These are phyloP conservation scores for Grammomys dolichurus DNA, from an alignment of 2,113 vertebrate genomes.

Conservation along the genomic window DNA sequence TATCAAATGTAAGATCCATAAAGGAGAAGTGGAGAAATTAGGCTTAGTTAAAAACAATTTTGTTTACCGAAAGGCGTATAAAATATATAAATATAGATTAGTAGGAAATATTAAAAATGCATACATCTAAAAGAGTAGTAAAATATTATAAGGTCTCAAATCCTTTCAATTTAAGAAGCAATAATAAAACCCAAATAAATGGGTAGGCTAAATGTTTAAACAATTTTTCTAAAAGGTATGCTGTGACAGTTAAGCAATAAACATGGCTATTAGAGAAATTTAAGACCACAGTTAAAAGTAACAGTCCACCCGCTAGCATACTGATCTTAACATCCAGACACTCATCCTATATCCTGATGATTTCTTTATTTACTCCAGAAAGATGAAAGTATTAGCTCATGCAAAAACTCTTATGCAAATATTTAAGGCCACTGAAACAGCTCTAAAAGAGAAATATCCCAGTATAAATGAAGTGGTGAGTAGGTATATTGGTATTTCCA, in stretches of 20 bases:
- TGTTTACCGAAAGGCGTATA: not conserved
- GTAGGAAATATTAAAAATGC: conserved; percentile 7
- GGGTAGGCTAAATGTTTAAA: not conserved
- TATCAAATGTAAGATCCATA: not conserved
- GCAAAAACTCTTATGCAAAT: not conserved
- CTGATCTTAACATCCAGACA: not conserved
- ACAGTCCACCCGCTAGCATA: not conserved
- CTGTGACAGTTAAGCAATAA: not conserved
- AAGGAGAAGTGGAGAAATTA: not conserved
- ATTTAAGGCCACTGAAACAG: not conserved
- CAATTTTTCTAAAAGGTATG: not conserved
- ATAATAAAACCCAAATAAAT: not conserved
- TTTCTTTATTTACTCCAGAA: not conserved
- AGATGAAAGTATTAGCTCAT: not conserved
- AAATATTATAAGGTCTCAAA: not conserved
- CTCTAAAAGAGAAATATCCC: not conserved
- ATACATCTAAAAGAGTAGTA: not conserved
- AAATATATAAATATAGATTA: not conserved
- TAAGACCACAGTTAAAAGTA: not conserved
- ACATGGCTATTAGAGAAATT: not conserved
- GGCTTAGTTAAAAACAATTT: not conserved
- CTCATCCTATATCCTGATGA: not conserved
- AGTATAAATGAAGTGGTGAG: not conserved
- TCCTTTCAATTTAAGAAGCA: not conserved
- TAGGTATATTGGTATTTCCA: not conserved